phyloP scores from a whole-genome alignment of 2,113 vertebrate species.

The Chrysemys picta region DNA sequence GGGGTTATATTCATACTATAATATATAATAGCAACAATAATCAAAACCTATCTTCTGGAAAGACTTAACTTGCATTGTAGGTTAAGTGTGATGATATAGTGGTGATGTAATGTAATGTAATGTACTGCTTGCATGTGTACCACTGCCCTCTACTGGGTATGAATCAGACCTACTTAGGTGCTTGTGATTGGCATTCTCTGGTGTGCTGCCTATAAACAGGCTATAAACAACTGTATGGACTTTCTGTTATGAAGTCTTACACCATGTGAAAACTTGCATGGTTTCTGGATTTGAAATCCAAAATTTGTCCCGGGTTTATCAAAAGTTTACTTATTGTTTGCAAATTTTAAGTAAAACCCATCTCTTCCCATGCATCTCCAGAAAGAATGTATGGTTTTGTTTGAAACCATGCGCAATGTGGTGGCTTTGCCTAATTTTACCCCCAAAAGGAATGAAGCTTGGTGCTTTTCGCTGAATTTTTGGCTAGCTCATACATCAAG shows the following conservation, averaged over 20 bases:
- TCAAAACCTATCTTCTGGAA: neutral
- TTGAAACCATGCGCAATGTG: neutral
- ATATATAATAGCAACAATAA: neutral
- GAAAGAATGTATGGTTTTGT: neutral
- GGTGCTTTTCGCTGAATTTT: neutral
- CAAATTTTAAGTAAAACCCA: neutral
- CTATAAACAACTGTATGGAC: accelerated
- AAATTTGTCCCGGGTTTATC: neutral
- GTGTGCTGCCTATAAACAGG: neutral
- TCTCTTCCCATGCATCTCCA: neutral
- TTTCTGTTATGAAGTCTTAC: neutral
- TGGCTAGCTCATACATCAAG: neutral
- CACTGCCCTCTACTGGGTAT: neutral
- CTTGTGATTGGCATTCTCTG: no score
- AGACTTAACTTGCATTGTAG: neutral
- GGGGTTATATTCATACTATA: neutral
- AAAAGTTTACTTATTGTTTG: constrained; percentile 6
- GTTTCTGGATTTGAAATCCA: neutral
- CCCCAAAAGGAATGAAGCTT: neutral
- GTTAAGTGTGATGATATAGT: neutral
- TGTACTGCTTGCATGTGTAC: neutral
- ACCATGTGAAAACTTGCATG: neutral
- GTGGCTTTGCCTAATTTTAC: neutral
- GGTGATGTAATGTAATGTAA: neutral
- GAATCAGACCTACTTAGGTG: neutral